phyloP scores from a whole-genome alignment of 2,113 vertebrate genomes.

The Archilochus colubris region DNA sequence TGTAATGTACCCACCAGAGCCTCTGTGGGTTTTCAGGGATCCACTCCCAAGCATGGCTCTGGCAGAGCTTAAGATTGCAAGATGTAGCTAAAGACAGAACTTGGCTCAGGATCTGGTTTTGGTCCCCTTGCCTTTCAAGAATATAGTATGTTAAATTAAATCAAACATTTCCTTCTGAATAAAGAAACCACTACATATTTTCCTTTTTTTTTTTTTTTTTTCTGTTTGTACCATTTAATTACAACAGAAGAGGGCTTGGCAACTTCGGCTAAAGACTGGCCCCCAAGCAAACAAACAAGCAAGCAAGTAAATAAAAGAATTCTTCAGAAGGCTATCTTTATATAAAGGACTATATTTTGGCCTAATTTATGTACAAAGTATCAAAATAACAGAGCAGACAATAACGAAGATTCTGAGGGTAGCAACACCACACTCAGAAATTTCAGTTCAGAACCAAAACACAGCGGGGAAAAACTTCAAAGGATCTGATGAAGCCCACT shows the following conservation, averaged over 20 bases:
- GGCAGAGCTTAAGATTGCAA: fast-evolving
- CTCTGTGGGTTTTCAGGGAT: not conserved
- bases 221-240: not conserved
- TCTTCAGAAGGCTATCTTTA: not conserved
- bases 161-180: conserved; percentile 6
- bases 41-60: fast-evolving
- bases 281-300: not conserved
- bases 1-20: not conserved
- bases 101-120: conserved; percentile 8
- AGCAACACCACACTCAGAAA: not conserved
- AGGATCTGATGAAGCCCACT: not conserved
- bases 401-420: not conserved
- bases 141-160: conserved; percentile 25
- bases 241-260: not conserved
- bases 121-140: not conserved
- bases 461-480: not conserved
- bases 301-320: not conserved
- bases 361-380: not conserved
- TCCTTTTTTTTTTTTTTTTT: not conserved
- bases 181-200: conserved; percentile 13
- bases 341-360: not conserved
- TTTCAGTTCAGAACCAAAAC: not conserved
- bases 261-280: not conserved
- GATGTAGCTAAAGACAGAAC: not conserved
- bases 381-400: not conserved